A percentile compares a stretch with the other conserved stretches of the same genome.
These are phyloP conservation scores for Propithecus coquereli DNA, from an alignment of 2,113 vertebrate species.

Conservation along the genomic window DNA sequence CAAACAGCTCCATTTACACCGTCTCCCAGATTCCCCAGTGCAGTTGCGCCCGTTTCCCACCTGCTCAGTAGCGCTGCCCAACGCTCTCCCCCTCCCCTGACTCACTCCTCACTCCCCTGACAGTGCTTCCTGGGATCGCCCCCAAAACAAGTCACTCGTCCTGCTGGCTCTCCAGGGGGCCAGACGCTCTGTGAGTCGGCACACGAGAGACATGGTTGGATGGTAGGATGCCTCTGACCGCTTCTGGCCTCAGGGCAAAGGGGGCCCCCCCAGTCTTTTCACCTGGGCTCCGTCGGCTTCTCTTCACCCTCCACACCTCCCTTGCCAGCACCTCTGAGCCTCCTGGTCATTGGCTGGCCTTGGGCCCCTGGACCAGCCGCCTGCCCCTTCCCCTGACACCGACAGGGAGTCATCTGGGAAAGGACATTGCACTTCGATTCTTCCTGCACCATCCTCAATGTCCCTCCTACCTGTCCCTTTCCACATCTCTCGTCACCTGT, in stretches of 20 bases:
- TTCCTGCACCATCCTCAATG: too few relatives aligned
- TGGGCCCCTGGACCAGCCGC: neutral
- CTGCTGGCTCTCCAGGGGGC: neutral
- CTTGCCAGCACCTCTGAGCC: accelerated
- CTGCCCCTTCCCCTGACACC: neutral
- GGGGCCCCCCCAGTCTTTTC: accelerated
- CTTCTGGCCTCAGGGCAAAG: neutral
- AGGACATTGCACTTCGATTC: neutral
- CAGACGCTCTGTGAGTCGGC: neutral
- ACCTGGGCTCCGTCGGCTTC: neutral
- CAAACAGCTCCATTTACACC: accelerated
- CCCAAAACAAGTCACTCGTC: neutral
- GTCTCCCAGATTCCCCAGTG: accelerated
- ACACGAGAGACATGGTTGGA: accelerated
- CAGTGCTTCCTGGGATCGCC: neutral
- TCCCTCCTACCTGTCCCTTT: neutral
- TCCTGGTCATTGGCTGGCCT: neutral
- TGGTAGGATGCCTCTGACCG: accelerated
- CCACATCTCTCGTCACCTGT: too few relatives aligned
- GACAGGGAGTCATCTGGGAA: neutral
- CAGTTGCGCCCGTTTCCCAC: neutral
- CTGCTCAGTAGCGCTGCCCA: too few relatives aligned
- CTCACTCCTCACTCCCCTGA: neutral
- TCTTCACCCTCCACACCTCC: neutral
- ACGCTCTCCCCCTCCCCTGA: neutral